Base-by-base conservation (phyloP, 2,888 invertebrate species). In the Leptothorax acervorum region DNA sequence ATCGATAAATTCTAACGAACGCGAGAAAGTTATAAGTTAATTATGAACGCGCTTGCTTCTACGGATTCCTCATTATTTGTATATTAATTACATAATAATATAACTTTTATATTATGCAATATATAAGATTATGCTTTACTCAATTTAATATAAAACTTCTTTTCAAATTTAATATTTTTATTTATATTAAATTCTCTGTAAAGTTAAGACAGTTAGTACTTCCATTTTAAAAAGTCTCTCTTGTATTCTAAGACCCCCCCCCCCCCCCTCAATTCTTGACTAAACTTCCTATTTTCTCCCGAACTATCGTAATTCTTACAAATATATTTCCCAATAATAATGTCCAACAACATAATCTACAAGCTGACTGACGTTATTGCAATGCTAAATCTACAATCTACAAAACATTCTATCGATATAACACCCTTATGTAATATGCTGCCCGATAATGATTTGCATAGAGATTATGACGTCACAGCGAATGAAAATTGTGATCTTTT, bases 391-490 rank as follows among this genome's bases (percentile, higher is more conserved):
- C 11, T n/a, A 51, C 42, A 28, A 62, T 63, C 51, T 15, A 60
- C 1, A 18, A 28, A 53, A 48, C 66, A 55, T 31, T 42, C 2
- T 35, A 70, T 57, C 45, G 23, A 35, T 63, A 35, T 4, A 2
- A 42, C 5, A 15, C 42, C 4, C 6, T 65, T 53, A 39, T 28
- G 3, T 15, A 31, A 76, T 0, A 76, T 0, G 1, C n/a, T 12
- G 12, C 15, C 1, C 5, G 8, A 23, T 12, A 66, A 57, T 23
- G 15, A 48, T 35, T 28, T 45, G 15, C 45, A 57, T 23, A 23
- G 71, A 79, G 71, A 79, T 79, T 48, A 60, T 11, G 60, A 60
- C 23, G 12, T 60, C 23, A 35, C 15, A 11, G 12, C 2, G 28
- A 3, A 48, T 11, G 23, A 65, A 39, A 53, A 23, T 23, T 23